Percentiles rank a stretch among this genome's conserved stretches.
phyloP scores from a whole-genome alignment of 2,113 vertebrate species.

The Ptyas mucosa region DNA sequence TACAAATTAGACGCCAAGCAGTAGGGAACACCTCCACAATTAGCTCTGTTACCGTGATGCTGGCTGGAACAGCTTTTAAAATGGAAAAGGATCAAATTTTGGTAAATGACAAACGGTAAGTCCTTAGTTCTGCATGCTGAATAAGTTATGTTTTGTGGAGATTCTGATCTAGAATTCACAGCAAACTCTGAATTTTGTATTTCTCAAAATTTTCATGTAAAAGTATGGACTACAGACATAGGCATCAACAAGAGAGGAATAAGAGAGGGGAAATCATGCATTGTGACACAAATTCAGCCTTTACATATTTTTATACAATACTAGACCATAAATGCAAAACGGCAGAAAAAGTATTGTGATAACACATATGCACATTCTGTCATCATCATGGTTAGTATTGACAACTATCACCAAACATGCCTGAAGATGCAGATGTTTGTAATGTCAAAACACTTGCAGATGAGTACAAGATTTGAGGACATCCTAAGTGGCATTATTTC shows the following conservation, averaged over 20 bases:
- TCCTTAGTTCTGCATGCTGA: background rate
- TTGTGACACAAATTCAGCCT: background rate
- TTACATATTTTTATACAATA: background rate
- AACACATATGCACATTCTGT: background rate
- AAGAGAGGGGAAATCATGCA: background rate
- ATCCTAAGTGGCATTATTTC: background rate
- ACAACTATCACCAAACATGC: background rate
- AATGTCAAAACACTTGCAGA: background rate
- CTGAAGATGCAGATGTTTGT: background rate
- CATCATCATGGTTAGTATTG: background rate
- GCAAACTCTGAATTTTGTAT: background rate
- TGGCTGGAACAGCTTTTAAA: conserved; percentile 62
- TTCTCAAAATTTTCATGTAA: background rate
- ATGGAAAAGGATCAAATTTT: conserved; percentile 37
- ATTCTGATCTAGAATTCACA: background rate
- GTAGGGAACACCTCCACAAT: conserved; percentile 36
- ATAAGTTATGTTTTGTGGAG: background rate
- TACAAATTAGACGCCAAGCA: conserved; percentile 64
- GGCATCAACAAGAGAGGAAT: background rate
- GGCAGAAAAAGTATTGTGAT: background rate
- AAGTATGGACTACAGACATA: background rate
- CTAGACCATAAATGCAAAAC: background rate
- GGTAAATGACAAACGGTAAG: conserved; percentile 62
- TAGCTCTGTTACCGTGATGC: conserved; percentile 56
- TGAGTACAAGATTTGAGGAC: background rate